These are phyloP conservation scores for Galerucella nymphaeae DNA, from an alignment of 2,888 invertebrate species.

Conservation along the genomic window DNA sequence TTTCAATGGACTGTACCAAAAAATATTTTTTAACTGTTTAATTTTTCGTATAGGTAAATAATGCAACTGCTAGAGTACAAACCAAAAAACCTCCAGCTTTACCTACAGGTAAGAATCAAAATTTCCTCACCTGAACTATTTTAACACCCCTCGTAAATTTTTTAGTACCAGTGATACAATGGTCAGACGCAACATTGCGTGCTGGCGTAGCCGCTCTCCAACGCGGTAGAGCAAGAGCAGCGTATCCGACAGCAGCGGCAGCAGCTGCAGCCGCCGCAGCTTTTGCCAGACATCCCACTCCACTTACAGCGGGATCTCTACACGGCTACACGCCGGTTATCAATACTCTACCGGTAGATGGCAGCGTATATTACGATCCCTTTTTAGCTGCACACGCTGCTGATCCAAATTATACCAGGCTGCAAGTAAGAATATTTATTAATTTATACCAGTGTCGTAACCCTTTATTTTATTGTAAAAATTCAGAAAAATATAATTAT, in stretches of 20 bases:
- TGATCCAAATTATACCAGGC: conserved; percentile 85
- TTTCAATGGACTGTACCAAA: conserved; percentile 40
- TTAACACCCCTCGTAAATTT: conserved; percentile 44
- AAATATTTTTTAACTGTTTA: conserved; percentile 45
- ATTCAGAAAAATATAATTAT: too few species aligned
- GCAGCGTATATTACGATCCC: conserved; percentile 95
- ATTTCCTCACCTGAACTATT: not conserved
- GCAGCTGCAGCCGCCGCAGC: conserved; percentile 81
- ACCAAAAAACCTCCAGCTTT: conserved; percentile 96
- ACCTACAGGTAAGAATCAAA: conserved; percentile 82
- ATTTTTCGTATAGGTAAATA: conserved; percentile 86
- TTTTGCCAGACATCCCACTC: conserved; percentile 74
- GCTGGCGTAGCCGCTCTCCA: conserved; percentile 85
- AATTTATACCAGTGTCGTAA: too few species aligned
- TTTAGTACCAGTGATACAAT: conserved; percentile 87
- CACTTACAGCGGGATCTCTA: conserved; percentile 75
- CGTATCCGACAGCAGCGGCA: conserved; percentile 77
- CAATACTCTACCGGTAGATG: conserved; percentile 65
- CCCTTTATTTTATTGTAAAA: too few species aligned
- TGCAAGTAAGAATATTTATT: conserved; percentile 77
- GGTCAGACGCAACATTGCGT: conserved; percentile 77
- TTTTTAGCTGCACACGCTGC: conserved; percentile 90
- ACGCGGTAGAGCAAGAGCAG: conserved; percentile 76
- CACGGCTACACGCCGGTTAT: conserved; percentile 85
- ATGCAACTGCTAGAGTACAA: conserved; percentile 99